Evolutionary conservation across 2,797 vertebrate genomes (phyloP).

Genomic region (Alfaro cultratus): DNA sequence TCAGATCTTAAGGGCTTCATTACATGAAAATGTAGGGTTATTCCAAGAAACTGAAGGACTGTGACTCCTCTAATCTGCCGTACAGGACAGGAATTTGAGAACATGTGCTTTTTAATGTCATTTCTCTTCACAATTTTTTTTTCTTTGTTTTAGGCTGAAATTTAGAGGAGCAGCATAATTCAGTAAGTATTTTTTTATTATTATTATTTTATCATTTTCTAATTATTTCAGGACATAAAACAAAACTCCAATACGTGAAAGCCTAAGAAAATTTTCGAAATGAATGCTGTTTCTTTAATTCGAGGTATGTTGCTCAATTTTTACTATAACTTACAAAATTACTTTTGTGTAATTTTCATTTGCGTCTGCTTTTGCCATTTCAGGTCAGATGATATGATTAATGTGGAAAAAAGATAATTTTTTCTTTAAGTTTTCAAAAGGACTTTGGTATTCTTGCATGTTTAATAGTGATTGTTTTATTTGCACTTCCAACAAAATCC

Average conservation of each 20-base stretch:
- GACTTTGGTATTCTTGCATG: constrained; percentile 4
- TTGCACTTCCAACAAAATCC: constrained; percentile 8
- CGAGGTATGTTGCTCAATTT: not conserved
- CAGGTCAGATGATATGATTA: constrained; percentile 55
- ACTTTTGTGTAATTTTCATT: not conserved
- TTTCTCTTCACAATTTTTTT: constrained; percentile 14
- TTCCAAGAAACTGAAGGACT: constrained; percentile 68
- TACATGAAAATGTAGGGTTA: constrained; percentile 71
- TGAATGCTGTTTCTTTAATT: not conserved
- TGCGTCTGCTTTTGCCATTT: constrained; percentile 5
- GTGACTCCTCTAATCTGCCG: constrained; percentile 66
- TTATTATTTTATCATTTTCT: constrained; percentile 17
- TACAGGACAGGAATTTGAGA: constrained; percentile 66
- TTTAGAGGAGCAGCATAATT: constrained; percentile 31
- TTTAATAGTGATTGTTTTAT: not conserved
- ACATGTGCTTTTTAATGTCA: constrained; percentile 28
- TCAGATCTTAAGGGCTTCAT: constrained; percentile 82
- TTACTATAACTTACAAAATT: not conserved
- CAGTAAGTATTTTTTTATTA: constrained; percentile 22
- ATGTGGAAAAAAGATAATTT: constrained; percentile 1
- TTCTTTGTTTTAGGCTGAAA: constrained; percentile 59
- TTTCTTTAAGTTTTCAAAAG: constrained; percentile 10
- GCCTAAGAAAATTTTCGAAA: not conserved
- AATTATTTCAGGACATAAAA: constrained; percentile 25
- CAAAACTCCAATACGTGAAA: not conserved